Base-by-base conservation (phyloP, 2,888 invertebrate species). In the Polyploca ridens region DNA sequence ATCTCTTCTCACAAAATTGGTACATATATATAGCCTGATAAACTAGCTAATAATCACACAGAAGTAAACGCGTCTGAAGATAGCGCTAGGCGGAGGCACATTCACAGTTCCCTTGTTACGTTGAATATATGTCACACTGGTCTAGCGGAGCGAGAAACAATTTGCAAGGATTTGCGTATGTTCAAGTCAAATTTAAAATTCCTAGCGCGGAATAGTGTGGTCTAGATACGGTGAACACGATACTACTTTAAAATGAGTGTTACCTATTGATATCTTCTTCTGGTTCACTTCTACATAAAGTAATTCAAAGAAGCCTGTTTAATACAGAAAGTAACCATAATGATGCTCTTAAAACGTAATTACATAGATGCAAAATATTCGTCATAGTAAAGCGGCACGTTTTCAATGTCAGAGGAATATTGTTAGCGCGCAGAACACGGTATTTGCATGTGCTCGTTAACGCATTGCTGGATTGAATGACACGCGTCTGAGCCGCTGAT, bases 361-460 rank as follows among this genome's bases (percentile, higher is more conserved):
- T 63, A 62, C 60, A 59, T 63, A 63, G 58, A 61, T 57, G 63
- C 41, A 41, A 63, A 64, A 66, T 46, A 78, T 84, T 87, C 84
- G 77, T 64, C 82, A 73, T 72, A 74, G 68, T 65, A 61, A 82
- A 70, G 64, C 76, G 62, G 81, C 72, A 73, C 74, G 46, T 73
- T 69, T 66, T 62, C 64, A 68, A 73, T 78, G 77, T 72, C 70
- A 78, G 82, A 76, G 75, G 86, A 84, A 89, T 88, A 90, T 92
- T 90, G 93, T 93, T 90, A 90, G 89, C 79, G 79, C 79, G 72
- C 81, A 81, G 78, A 80, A 74, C 77, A 70, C 66, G 75, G 78
- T 84, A 93, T 94, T 94, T 94, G 93, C 93, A 94, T 94, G 89
- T 82, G 89, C 93, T 94, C 90, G 93, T 94, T 94, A 94, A 90